Evolutionary conservation across 1,140 invertebrate species (phyloP), one percentile per base, ranked within the genome.

Genomic region (Drosophila saltans): DNA sequence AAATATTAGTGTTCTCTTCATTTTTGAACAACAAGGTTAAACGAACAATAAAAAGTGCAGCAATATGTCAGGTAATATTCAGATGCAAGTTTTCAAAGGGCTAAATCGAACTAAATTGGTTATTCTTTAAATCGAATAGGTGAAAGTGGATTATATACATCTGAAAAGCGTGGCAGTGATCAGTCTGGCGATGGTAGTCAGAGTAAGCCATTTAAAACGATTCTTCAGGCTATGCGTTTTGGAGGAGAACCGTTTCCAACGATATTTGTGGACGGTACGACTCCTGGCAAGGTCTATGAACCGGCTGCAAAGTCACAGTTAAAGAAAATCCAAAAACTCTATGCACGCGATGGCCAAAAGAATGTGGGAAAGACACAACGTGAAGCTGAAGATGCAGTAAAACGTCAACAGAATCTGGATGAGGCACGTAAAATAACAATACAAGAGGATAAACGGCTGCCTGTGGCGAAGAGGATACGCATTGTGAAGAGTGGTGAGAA

Each of bases 281-380:
- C 96, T 74, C 95, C 92, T 90, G 92, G 93, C 72, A 94, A 94
- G 86, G 93, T 93, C 10, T 99, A 95, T 92, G 97, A 98, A 77
- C 93, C 95, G 5, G 96, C 96, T 26, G 96, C 98, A 0, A 99
- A 99, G 92, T 96, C 98, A 0, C 98, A 99, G 83, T 85, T 99
- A 57, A 99, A 99, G 86, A 99, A 99, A 93, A 94, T 97, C 1
- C 95, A 96, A 45, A 99, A 99, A 92, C 95, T 98, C 11, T 99
- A 96, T 94, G 92, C 94, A 2, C 94, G 97, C 78, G 98, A 99
- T 84, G 93, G 94, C 26, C 93, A 96, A 69, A 99, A 99, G 91
- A 94, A 94, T 64, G 95, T 95, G 6, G 96, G 97, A 3, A 96
- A 96, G 83, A 93, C 94, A 0, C 95, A 96, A 75, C 96, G 95